Base-by-base conservation (phyloP, 2,113 vertebrate genomes). In the Corythaeola cristata region DNA sequence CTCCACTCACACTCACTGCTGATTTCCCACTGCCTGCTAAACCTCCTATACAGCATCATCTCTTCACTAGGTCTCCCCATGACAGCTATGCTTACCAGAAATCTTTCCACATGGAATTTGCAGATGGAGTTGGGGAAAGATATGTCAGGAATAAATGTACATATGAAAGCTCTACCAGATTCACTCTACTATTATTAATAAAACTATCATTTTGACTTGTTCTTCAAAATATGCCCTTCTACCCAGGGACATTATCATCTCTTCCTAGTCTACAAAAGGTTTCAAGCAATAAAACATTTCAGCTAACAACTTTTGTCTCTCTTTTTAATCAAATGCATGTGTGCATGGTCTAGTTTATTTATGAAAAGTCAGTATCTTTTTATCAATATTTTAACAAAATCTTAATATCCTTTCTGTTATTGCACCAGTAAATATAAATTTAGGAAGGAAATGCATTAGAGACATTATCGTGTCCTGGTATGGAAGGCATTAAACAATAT, bases 81-180 rank as follows among this genome's bases (percentile, higher is more conserved):
- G 49, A 68, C 20, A 85, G 8, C 49, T 63, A 49, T 32, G 12
- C 23, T 75, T 58, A 63, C 8, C 47, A 75, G 33, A 72, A 87
- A 53, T 19, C 30, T 75, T 47, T 9, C 37, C 12, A 63, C 2
- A 5, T 47, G 24, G 6, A 64, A 68, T 44, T 68, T 76, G 28
- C 11, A 81, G n/a, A 59, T 37, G 3, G 3, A 16, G 28, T 9
- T 28, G 22, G 3, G 18, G 2, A 2, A 28, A 37, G 1, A 26
- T 15, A 37, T 18, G 4, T 28, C 47, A 76, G 32, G n/a, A 72
- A 45, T 55, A 87, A 90, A 52, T 1, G 52, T 37, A 69, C 5
- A 15, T 47, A 64, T 33, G 32, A 79, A 89, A 78, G 12, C 21
- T 82, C 37, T 66, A 47, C 5, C 21, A 89, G n/a, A 82, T 47